Conservation (phyloP, 2,888 invertebrate genomes). For the Drosophila atripex region DNA sequence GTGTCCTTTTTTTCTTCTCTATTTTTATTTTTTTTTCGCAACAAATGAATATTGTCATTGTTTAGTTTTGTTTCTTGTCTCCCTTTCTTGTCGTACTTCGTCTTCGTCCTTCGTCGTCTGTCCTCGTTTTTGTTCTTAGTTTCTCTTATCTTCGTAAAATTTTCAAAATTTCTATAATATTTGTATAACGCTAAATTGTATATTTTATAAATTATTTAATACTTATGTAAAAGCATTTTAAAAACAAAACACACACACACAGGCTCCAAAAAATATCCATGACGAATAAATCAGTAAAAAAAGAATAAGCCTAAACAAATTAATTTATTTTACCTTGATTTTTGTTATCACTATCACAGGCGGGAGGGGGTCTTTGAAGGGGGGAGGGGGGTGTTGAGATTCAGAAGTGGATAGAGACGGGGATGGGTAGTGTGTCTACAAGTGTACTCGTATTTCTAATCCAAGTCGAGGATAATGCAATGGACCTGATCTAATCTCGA, state of each 20-base stretch:
- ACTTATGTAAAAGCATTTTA: slow-evolving; percentile 22
- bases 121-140: slow-evolving; percentile 7
- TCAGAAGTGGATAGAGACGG: background rate
- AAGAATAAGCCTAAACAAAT: slow-evolving; percentile 9
- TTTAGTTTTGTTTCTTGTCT: slow-evolving; percentile 9
- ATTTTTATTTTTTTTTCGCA: slow-evolving; percentile 6
- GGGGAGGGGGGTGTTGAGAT: slow-evolving; percentile 2
- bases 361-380: slow-evolving; percentile 55
- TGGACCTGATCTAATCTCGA: slow-evolving; percentile 14
- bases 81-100: no score
- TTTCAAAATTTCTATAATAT: slow-evolving; percentile 53
- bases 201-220: slow-evolving; percentile 37
- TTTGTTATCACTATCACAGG: slow-evolving; percentile 78
- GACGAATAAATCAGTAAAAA: slow-evolving; percentile 8
- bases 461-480: slow-evolving; percentile 19
- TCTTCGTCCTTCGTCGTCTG: slow-evolving; percentile 24
- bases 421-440: background rate
- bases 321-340: slow-evolving; percentile 39
- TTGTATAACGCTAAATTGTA: slow-evolving; percentile 27
- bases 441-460: background rate
- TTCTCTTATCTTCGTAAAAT: slow-evolving; percentile 41
- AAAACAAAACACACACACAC: slow-evolving; percentile 14
- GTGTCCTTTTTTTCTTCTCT: slow-evolving; percentile 17
- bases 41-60: slow-evolving; percentile 40
- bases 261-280: slow-evolving; percentile 2